Evolutionary conservation across 2,888 invertebrate genomes (phyloP).

Genomic region (Glyphotaelius pellucidus): DNA sequence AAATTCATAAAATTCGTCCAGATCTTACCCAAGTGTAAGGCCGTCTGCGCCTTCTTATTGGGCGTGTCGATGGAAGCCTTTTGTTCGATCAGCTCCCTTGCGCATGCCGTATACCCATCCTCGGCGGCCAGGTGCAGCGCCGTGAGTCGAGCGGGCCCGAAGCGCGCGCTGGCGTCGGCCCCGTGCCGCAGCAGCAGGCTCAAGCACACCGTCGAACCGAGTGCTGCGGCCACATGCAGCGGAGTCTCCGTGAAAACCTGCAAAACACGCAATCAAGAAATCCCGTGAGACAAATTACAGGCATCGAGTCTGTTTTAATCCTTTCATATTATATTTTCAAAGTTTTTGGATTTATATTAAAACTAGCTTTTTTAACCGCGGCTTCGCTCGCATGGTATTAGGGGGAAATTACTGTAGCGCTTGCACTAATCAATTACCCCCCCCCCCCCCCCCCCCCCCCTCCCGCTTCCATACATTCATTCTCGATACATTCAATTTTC

Average conservation of each 20-base stretch:
- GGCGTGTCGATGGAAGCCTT: constrained; percentile 87
- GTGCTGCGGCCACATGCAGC: constrained; percentile 87
- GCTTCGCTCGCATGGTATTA: too few relatives aligned
- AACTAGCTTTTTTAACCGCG: too few relatives aligned
- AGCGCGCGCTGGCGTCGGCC: constrained; percentile 87
- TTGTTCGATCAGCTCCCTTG: constrained; percentile 83
- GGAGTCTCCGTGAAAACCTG: constrained; percentile 91
- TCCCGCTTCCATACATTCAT: too few relatives aligned
- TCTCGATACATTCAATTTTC: too few relatives aligned
- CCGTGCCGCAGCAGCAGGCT: constrained; percentile 86
- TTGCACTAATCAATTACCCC: too few relatives aligned
- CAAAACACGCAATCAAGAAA: constrained; percentile 27
- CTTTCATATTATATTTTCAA: background rate
- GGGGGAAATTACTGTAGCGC: too few relatives aligned
- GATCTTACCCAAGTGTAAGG: constrained; percentile 84
- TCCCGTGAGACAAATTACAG: constrained; percentile 40
- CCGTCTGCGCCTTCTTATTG: constrained; percentile 87
- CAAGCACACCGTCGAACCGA: constrained; percentile 84
- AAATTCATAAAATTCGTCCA: background rate
- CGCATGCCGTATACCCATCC: constrained; percentile 89
- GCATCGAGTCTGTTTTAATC: background rate
- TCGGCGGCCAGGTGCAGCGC: constrained; percentile 93
- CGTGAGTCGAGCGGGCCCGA: constrained; percentile 84
- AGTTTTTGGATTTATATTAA: too few relatives aligned
- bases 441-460: too few relatives aligned